A percentile compares a stretch with the other conserved stretches of the same genome.
phyloP scores from a whole-genome alignment of 2,888 invertebrate genomes.

The Drosophila robusta region DNA sequence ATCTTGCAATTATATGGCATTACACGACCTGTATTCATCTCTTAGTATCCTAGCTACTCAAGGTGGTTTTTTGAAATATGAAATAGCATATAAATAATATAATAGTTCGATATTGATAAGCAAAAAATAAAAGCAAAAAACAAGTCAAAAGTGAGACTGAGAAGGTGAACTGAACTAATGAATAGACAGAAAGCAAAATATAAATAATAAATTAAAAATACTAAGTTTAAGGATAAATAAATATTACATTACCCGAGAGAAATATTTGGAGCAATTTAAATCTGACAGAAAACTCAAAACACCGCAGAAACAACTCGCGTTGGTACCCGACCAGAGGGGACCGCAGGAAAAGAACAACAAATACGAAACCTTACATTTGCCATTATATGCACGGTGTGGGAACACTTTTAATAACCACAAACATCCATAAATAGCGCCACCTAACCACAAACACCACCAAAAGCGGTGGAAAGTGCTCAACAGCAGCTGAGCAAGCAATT shows the following conservation, averaged over 20 bases:
- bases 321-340: not conserved
- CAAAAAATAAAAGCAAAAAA: no score
- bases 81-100: no score
- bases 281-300: no score
- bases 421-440: slow-evolving; percentile 68
- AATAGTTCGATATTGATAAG: no score
- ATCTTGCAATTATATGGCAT: no score
- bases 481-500: slow-evolving; percentile 56
- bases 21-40: no score
- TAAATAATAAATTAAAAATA: not conserved
- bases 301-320: no score
- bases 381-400: slow-evolving; percentile 68
- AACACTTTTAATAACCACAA: slow-evolving; percentile 77
- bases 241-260: not conserved
- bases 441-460: slow-evolving; percentile 46
- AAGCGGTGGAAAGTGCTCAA: slow-evolving; percentile 18
- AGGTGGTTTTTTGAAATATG: no score
- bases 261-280: not conserved
- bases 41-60: no score
- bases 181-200: not conserved
- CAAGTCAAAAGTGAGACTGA: no score
- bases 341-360: not conserved
- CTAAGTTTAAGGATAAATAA: not conserved
- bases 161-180: no score
- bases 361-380: slow-evolving; percentile 29